Evolutionary conservation across 2,113 vertebrate species (phyloP).

Genomic region (Sorex araneus): DNA sequence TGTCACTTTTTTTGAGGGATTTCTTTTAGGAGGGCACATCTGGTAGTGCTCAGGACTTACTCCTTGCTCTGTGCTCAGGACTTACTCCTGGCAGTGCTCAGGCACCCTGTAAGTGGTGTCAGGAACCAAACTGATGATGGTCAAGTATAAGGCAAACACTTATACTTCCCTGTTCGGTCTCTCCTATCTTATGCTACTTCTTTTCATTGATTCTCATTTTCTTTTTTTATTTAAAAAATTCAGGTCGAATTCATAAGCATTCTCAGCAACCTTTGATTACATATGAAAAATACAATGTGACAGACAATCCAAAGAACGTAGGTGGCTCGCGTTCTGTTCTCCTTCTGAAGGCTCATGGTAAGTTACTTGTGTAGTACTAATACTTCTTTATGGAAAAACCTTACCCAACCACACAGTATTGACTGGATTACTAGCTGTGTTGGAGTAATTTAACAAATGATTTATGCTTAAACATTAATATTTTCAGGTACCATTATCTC

Average conservation of each 20-base stretch:
- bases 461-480: background rate
- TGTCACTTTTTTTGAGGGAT: background rate
- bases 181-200: background rate
- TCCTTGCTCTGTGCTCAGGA: too few relatives aligned
- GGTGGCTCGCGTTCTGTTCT: conserved; percentile 89
- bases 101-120: too few relatives aligned
- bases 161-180: too few relatives aligned
- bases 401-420: background rate
- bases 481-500: background rate
- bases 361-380: conserved; percentile 20
- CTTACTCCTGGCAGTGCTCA: too few relatives aligned
- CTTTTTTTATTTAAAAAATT: background rate
- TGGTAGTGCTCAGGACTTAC: too few relatives aligned
- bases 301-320: conserved; percentile 86
- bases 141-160: too few relatives aligned
- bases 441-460: background rate
- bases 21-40: too few relatives aligned
- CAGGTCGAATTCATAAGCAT: conserved; percentile 90
- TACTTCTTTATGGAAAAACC: background rate
- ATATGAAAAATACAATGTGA: conserved; percentile 85
- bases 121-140: too few relatives aligned
- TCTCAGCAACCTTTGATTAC: conserved; percentile 92
- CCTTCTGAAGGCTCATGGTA: conserved; percentile 92
- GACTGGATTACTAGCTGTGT: background rate
- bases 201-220: background rate